Evolutionary conservation across 2,113 vertebrate genomes (phyloP), one percentile per base, ranked within the genome.

Genomic region (Mastomys natalensis): DNA sequence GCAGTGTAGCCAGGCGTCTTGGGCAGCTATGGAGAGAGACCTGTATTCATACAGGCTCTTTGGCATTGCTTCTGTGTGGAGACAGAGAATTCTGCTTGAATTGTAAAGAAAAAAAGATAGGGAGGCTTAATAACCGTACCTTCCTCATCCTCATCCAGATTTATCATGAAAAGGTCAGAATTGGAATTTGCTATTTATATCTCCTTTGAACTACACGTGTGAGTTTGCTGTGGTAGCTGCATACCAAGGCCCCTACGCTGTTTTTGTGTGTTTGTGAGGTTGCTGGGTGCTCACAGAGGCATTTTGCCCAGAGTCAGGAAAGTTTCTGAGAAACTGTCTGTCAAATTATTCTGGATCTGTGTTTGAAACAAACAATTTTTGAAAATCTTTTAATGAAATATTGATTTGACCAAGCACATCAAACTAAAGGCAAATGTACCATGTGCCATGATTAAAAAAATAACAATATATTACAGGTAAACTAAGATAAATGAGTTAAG

Each of bases 401-500:
- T 98, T 98, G 98, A 99, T 99, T 99, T 98, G 97, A 98, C 98
- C 98, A 90, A 96, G 98, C 98, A 74, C 98, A 98, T 98, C 98
- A 98, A 98, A 98, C 97, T 98, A 99, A 98, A 98, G 98, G 98
- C 98, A 98, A 99, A 98, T 97, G 97, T 97, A 98, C 98, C 98
- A 12, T 97, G 98, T 98, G 98, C 98, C 98, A 97, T 96, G 98
- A 98, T 98, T 97, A 62, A 97, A 98, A 98, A 98, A 98, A 98
- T 97, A 96, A 97, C 97, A 97, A 97, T 98, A 98, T 98, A 98
- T 99, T 98, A 98, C 95, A 97, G 98, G 97, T 98, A 99, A 99
- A 99, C 98, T 98, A 99, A 99, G 98, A 99, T 98, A 99, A 99
- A 99, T 99, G 98, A 98, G 98, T 98, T 98, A 98, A 99, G 98